Conservation (phyloP, 64 coral and sea anemone species). For the Hydrozoanthus tunicans region DNA sequence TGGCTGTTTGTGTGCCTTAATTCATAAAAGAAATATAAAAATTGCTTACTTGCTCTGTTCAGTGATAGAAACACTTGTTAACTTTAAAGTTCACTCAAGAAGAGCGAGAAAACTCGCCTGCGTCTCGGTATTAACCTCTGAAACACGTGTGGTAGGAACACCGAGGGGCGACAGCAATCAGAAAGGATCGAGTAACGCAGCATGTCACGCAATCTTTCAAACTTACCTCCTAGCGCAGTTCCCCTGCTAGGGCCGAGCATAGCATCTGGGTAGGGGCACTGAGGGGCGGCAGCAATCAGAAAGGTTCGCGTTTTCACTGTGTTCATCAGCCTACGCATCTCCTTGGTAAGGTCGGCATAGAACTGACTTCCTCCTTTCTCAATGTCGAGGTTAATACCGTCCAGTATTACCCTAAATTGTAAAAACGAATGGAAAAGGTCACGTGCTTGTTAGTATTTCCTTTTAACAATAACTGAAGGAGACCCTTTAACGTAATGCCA, state of each 20-base stretch:
- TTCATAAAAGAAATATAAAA: no score
- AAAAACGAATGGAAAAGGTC: no score
- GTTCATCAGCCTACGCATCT: conserved; percentile 29
- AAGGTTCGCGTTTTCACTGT: background rate
- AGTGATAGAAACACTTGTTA: no score
- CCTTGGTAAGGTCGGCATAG: conserved; percentile 27
- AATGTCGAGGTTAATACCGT: conserved; percentile 30
- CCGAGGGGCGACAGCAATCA: background rate
- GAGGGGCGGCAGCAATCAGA: background rate
- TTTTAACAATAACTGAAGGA: no score
- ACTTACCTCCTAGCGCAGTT: background rate
- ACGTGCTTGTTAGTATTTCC: no score
- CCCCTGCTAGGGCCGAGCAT: background rate
- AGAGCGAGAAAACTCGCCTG: no score
- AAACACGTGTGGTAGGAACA: background rate
- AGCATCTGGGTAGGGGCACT: background rate
- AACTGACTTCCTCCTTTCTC: background rate
- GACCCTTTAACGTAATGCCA: no score
- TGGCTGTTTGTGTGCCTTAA: no score
- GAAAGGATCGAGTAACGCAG: background rate
- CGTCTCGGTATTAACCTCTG: no score
- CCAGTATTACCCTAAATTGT: background rate
- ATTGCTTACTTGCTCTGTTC: no score
- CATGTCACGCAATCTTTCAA: background rate
- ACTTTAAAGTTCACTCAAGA: no score